Conservation (phyloP, 2,113 vertebrate genomes). For the Plectropomus leopardus region DNA sequence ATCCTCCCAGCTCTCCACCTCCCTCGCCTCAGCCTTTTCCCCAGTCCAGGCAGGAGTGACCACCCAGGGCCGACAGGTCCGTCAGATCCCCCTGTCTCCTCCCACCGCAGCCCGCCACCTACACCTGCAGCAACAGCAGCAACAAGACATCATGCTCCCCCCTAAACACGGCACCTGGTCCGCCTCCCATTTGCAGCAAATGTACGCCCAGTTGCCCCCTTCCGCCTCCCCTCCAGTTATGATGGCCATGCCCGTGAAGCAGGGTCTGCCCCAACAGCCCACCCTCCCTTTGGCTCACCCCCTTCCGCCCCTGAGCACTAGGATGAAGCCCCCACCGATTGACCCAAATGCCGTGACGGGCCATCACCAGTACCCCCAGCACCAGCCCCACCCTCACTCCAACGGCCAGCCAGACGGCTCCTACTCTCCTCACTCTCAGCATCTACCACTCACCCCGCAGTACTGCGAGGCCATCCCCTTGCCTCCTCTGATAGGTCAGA, state of each 20-base stretch:
- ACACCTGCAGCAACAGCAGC: conserved; percentile 76
- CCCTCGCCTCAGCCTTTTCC: conserved; percentile 86
- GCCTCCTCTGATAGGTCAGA: conserved; percentile 73
- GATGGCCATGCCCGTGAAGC: conserved; percentile 82
- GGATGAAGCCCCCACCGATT: conserved; percentile 79
- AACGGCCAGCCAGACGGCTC: conserved; percentile 82
- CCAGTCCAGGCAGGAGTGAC: conserved; percentile 84
- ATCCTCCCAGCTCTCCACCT: conserved; percentile 87
- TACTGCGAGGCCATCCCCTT: conserved; percentile 84
- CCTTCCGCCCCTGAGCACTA: conserved; percentile 80
- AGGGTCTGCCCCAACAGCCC: conserved; percentile 77
- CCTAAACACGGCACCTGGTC: conserved; percentile 86
- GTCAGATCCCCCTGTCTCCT: conserved; percentile 88
- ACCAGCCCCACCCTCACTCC: conserved; percentile 76
- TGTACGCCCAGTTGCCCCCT: conserved; percentile 82
- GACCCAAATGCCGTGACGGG: conserved; percentile 66
- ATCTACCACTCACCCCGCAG: conserved; percentile 72
- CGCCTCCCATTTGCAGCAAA: conserved; percentile 83
- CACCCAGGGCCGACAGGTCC: conserved; percentile 82
- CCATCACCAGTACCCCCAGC: conserved; percentile 75
- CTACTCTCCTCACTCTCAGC: conserved; percentile 77
- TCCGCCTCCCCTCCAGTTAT: conserved; percentile 80
- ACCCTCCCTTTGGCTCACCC: conserved; percentile 85
- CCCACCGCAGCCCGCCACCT: conserved; percentile 80
- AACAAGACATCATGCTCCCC: conserved; percentile 77